These are phyloP conservation scores for Thunnus maccoyii DNA, from an alignment of 2,113 vertebrate species.

Conservation along the genomic window DNA sequence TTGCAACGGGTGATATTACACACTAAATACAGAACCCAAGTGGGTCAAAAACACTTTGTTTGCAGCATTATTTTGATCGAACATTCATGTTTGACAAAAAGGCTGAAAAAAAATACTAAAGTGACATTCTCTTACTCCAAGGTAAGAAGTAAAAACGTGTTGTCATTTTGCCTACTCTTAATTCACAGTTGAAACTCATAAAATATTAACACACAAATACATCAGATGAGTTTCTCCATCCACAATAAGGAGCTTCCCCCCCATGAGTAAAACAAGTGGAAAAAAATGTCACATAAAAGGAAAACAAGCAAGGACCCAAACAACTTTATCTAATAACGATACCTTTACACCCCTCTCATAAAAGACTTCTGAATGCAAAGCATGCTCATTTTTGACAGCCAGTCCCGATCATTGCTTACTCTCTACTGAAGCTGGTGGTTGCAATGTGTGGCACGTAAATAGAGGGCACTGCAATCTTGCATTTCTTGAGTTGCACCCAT, in stretches of 20 bases:
- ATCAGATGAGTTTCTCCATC: constrained; percentile 57
- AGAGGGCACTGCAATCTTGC: constrained; percentile 53
- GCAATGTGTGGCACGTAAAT: constrained; percentile 62
- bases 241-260: constrained; percentile 22
- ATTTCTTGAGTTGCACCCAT: constrained; percentile 46
- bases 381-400: constrained; percentile 60
- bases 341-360: constrained; percentile 13
- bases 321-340: constrained; percentile 27
- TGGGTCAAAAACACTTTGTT: constrained; percentile 64
- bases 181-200: constrained; percentile 78
- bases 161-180: constrained; percentile 59
- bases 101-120: constrained; percentile 78
- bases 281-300: constrained; percentile 46
- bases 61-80: constrained; percentile 73
- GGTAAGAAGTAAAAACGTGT: constrained; percentile 68
- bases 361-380: constrained; percentile 53
- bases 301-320: constrained; percentile 46
- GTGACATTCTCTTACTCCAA: constrained; percentile 76
- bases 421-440: constrained; percentile 59
- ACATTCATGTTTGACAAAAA: constrained; percentile 81
- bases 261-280: constrained; percentile 28
- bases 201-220: constrained; percentile 58
- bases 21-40: constrained; percentile 57
- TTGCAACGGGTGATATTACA: constrained; percentile 46
- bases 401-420: constrained; percentile 35